Evolutionary conservation across 2,797 vertebrate species (phyloP), one percentile per base, ranked within the genome.

Genomic region (Anableps anableps): DNA sequence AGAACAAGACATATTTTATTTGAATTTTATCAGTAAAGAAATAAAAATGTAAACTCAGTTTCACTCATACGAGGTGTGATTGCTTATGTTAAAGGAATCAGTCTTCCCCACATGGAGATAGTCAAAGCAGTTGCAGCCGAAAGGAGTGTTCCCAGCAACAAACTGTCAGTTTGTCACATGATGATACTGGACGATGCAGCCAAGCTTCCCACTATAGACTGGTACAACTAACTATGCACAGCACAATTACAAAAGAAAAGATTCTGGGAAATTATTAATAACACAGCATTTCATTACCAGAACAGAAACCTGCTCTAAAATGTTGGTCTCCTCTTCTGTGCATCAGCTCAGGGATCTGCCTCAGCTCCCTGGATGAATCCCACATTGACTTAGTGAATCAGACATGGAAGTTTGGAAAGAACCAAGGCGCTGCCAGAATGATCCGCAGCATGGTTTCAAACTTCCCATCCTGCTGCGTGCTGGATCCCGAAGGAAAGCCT

Each of bases 381-480:
- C 93, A 95, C 55, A 8, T 74, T 1, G 75, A 55, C 36, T 34
- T 93, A 74, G 87, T 95, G 60, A 94, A 79, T 81, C 85, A 85
- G 50, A 91, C 64, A 0, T 94, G 92, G 92, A 94, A 92, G 90
- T 95, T 92, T 82, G 91, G 84, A 38, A 51, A 84, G 3, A 60
- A 3, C 0, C 62, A 85, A 11, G 76, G 71, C 1, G 23, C 88
- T 13, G n/a, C 23, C 10, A 23, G 51, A 23, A 82, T 82, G 79
- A 90, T 95, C 58, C 64, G 19, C 36, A 88, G 87, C 66, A 83
- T 94, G 84, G 82, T 94, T 21, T 48, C 31, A 26, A 82, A 92
- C 80, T 93, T 90, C 75, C 93, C 91, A 0, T 90, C 91, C 53
- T 92, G 81, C 76, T 93, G 92, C 21, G 84, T 94, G 73, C 82